Base-by-base conservation (phyloP, 30 jellyfish, hydroid and myxozoan species). In the Hydractinia echinata region DNA sequence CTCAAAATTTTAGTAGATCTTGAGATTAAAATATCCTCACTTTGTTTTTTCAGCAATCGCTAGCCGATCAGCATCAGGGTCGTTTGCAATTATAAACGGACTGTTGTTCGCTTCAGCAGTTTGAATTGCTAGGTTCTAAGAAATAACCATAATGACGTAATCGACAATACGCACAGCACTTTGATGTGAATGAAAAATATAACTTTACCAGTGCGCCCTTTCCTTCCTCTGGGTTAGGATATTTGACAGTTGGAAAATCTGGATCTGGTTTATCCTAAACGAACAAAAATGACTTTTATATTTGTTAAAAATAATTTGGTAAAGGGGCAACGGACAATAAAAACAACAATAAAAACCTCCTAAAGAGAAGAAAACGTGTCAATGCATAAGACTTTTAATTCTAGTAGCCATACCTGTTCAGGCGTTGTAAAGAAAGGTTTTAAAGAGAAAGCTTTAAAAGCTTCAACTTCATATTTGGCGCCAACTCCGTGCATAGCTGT, bases 401-500 rank as follows among this genome's bases (percentile, higher is more conserved):
- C 3, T 10, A 51, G 3, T 1, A 0, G 10, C 50, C 85, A 13
- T 61, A 85, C 97, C 96, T 90, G 97, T 58, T 86, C 97, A 5
- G 54, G 61, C 52, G 91, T 93, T 8, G 93, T 64, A 54, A 82
- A 66, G 56, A 90, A 85, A 6, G 96, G 96, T 18, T 82, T 77
- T 82, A 90, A 86, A 8, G 97, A 90, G 71, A 85, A 90, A 7
- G 95, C 94, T 53, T 86, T 76, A 66, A 90, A 90, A 0, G 95
- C 94, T 7, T 66, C 85, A 50, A 78, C 88, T 18, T 84, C 97
- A 53, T 76, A 90, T 10, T 84, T 79, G 13, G 84, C 85, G 19
- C 97, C 97, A 50, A 90, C 97, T 4, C 97, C 97, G 79, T 90
- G 97, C 97, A 90, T 90, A 4, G 97, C 97, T 6, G 97, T 90